Evolutionary conservation across 2,888 invertebrate genomes (phyloP).

Genomic region (Antheraea assamensis): DNA sequence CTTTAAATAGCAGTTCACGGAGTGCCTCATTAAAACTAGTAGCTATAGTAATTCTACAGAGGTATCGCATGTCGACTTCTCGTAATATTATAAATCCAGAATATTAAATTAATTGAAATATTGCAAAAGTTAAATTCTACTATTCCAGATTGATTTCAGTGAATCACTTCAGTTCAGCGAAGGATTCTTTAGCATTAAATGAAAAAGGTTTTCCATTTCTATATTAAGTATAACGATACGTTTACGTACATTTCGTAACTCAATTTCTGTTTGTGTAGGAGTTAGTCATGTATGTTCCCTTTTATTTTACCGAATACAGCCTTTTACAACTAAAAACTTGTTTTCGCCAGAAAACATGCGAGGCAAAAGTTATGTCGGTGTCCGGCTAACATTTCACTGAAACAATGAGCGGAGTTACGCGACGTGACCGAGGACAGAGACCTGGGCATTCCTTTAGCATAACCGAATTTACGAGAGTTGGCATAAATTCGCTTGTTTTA

Average conservation of each 20-base stretch:
- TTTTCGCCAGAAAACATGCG: constrained; percentile 16
- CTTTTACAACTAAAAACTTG: background rate
- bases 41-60: background rate
- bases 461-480: background rate
- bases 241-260: background rate
- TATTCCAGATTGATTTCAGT: background rate
- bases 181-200: background rate
- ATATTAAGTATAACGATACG: background rate
- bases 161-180: background rate
- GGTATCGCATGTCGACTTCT: background rate
- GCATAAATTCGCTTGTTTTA: background rate
- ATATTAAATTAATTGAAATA: background rate
- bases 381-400: constrained; percentile 17
- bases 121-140: background rate
- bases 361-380: constrained; percentile 20
- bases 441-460: constrained; percentile 16
- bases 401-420: constrained; percentile 20
- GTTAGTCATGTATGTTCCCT: background rate
- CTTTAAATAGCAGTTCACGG: too few species aligned
- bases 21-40: background rate
- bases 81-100: background rate
- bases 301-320: constrained; percentile 6
- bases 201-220: background rate
- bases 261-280: background rate
- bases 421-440: constrained; percentile 16